Base-by-base conservation (phyloP, 2,888 invertebrate genomes). In the Lithosia quadra region DNA sequence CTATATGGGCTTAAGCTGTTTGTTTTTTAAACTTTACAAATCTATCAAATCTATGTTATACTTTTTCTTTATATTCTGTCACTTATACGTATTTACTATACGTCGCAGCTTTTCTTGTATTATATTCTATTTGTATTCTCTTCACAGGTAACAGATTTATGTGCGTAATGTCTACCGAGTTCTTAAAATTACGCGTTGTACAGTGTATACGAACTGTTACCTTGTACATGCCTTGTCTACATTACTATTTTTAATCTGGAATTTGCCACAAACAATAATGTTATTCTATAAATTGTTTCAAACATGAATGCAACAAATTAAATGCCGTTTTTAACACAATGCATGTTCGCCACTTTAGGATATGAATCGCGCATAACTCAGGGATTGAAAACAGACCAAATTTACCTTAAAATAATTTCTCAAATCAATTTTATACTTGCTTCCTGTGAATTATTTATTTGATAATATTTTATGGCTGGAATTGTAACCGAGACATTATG, bases 1-100 rank as follows among this genome's bases (percentile, higher is more conserved):
- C 90, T 76, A 87, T 75, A 86, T 91, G 90, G 89, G 91, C 91
- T 92, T 87, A 86, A 75, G 85, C 85, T 87, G 81, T 83, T 82
- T 86, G 76, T 82, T 80, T 76, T n/a, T 80, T 77, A 11, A 56
- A 68, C 61, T 33, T 61, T 57, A 15, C 34, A n/a, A 28, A 34
- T 36, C 33, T 53, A 33, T 63, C 21, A 21, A 15, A 22, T 53
- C n/a, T 55, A 36, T 34, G 34, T 63, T 28, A 49, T 33, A 49
- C n/a, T n/a, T 49, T 4, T 13, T 53, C 43, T 7, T 28, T 63
- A 21, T 33, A 53, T 34, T 59, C 49, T 59, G 13, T 59, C 56
- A 65, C 57, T 65, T 43, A 53, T 55, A n/a, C n/a, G n/a, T n/a
- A 24, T 71, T 79, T 86, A 85, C 81, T 75, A 76, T 78, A 65